These are phyloP conservation scores for Cichladusa arquata DNA, from an alignment of 2,113 vertebrate species.

Conservation along the genomic window DNA sequence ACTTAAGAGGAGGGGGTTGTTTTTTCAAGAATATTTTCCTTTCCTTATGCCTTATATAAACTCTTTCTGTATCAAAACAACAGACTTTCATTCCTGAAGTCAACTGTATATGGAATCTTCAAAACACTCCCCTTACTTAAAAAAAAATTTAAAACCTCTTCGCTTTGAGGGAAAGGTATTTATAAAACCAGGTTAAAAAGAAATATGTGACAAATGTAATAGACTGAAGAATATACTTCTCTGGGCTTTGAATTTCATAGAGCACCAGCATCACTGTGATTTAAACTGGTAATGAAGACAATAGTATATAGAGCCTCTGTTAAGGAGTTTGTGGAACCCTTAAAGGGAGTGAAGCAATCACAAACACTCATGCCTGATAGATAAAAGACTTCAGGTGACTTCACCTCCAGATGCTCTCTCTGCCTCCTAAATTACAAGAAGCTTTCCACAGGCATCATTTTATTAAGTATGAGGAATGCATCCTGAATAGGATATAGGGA, in stretches of 20 bases:
- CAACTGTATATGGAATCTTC: slow-evolving; percentile 43
- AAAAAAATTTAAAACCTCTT: background rate
- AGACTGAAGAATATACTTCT: slow-evolving; percentile 4
- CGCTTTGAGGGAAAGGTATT: background rate
- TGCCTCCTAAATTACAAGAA: background rate
- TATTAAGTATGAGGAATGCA: background rate
- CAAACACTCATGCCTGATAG: background rate
- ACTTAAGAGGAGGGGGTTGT: slow-evolving; percentile 67
- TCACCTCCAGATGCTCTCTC: background rate
- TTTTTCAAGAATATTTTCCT: slow-evolving; percentile 74
- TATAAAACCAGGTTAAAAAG: slow-evolving; percentile 8
- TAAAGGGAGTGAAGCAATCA: background rate
- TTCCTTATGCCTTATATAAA: slow-evolving; percentile 68
- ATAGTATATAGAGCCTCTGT: background rate
- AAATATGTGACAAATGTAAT: background rate
- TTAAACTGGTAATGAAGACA: background rate
- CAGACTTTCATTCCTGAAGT: slow-evolving; percentile 64
- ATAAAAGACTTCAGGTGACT: background rate
- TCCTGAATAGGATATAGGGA: background rate
- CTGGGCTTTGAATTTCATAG: slow-evolving; percentile 24
- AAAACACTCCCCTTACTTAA: slow-evolving; percentile 33
- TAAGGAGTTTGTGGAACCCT: background rate
- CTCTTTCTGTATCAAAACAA: slow-evolving; percentile 58
- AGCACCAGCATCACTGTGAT: background rate
- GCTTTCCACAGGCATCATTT: background rate